These are phyloP conservation scores for Frankliniella intonsa DNA, from an alignment of 2,888 invertebrate genomes.

Conservation along the genomic window DNA sequence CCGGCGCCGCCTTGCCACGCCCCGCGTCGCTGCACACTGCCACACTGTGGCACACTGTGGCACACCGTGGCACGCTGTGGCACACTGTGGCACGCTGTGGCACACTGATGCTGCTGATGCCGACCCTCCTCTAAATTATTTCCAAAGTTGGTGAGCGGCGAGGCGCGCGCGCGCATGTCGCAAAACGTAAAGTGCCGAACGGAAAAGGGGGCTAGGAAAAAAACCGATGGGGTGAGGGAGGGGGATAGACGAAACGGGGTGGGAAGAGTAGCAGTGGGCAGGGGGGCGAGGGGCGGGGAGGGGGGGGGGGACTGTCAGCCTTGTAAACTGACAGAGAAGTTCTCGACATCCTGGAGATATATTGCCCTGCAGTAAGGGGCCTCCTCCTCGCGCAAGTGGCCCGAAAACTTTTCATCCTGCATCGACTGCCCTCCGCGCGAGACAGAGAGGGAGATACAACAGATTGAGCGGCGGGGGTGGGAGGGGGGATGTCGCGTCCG, in stretches of 20 bases:
- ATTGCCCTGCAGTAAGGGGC: slow-evolving; percentile 1
- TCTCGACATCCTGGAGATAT: slow-evolving; percentile 17
- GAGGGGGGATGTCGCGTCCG: too few species aligned
- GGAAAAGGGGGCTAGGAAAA: neutral
- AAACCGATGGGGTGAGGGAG: neutral
- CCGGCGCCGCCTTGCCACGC: neutral
- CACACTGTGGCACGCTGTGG: too few species aligned
- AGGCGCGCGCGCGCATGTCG: neutral
- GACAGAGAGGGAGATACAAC: neutral
- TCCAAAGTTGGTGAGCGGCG: neutral
- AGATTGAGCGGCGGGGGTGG: slow-evolving; percentile 3
- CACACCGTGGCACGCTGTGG: too few species aligned
- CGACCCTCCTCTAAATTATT: neutral
- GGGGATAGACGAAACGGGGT: neutral
- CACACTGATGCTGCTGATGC: neutral
- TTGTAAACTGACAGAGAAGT: slow-evolving; percentile 23
- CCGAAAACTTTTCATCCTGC: slow-evolving; percentile 6
- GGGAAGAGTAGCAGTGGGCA: neutral
- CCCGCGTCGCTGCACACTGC: neutral
- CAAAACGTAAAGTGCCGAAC: neutral
- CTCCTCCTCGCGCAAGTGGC: neutral
- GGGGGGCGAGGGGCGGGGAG: neutral
- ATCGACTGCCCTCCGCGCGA: neutral
- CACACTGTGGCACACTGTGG: too few species aligned
- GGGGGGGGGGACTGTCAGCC: neutral